Base-by-base conservation (phyloP, 2,113 vertebrate species). In the Climacteris rufus region DNA sequence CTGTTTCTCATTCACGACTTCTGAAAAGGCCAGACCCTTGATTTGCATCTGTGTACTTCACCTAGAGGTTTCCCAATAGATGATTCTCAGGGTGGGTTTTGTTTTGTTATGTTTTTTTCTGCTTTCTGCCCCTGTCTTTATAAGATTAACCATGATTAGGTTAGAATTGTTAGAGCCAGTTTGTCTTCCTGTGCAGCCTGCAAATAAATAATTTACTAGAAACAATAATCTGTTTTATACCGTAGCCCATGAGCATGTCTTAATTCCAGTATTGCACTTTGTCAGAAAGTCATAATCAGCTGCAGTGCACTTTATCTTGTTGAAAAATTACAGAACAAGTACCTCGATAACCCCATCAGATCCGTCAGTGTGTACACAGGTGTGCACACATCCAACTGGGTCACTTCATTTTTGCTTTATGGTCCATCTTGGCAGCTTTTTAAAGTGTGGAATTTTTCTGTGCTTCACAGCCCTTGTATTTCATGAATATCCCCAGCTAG, bases 1-100 rank as follows among this genome's bases (percentile, higher is more conserved):
- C 89, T 94, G 72, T 75, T 92, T 66, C 35, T 47, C 44, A 84
- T 94, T 83, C 64, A 40, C 15, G 0, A 0, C 35, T 89, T 30
- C 47, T 92, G 83, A 90, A 92, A 87, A 96, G 76, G 57, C 45
- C 64, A 74, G 68, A 63, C 35, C 40, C 60, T 70, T 40, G 24
- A 70, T 90, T 86, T 90, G 20, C 56, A 77, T 63, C 45, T 42
- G 2, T 49, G 54, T 49, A 1, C 39, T 65, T 27, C 61, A 83
- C 64, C 50, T 54, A 31, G 6, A 56, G 86, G 54, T 87, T 92
- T 74, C 40, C 42, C 56, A 75, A 11, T 28, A 54, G 72, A 47
- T 61, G 45, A 85, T 83, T 69, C 49, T 65, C 25, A 28, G 39
- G 20, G 9, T n/a, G 47, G 42, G 5, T 13, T 24, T 28, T 6